Evolutionary conservation across 2,888 invertebrate genomes (phyloP), one percentile per base, ranked within the genome.

Genomic region (Eristalinus sepulchralis): DNA sequence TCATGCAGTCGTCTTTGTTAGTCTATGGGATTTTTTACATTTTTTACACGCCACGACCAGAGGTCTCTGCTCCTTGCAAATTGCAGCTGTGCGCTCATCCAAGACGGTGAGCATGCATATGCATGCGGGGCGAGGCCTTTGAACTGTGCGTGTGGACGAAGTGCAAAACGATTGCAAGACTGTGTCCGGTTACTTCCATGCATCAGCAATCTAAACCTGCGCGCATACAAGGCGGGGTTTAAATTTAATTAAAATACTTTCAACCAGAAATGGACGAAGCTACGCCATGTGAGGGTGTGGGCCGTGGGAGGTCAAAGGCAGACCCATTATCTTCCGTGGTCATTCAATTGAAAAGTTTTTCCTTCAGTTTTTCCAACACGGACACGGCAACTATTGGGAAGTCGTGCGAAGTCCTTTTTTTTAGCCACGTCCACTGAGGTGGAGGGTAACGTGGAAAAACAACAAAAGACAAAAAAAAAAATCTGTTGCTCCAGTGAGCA

Each of bases 181-280:
- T 53, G 59, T 63, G 60, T 27, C 24, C 57, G 57, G 10, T 57
- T 57, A 57, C 24, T 27, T 17, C 17, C 17, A 8, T n/a, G 47
- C 17, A 8, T 8, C n/a, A 8, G 6, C 39, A n/a, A 17, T 22
- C 24, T 27, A 31, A 1, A 17, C 5, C 36, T 13, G 63, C 64
- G 33, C 27, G 27, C 27, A 27, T 27, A 13, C 20, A n/a, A 57
- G 39, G 8, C 6, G 11, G 13, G 68, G 70, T 17, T 82, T 78
- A 75, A 82, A 82, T 86, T 86, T 86, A 86, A 86, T 86, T 86
- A 86, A 86, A 86, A 86, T 86, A 86, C 86, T 82, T 86, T 78
- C 60, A 39, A 34, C 57, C 85, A 31, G 67, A 68, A 77, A 60
- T 62, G 60, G 66, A n/a, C 47, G 17, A 13, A 47, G 47, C n/a